These are phyloP conservation scores for Myotis yumanensis DNA, from an alignment of 2,113 vertebrate genomes.

Conservation along the genomic window DNA sequence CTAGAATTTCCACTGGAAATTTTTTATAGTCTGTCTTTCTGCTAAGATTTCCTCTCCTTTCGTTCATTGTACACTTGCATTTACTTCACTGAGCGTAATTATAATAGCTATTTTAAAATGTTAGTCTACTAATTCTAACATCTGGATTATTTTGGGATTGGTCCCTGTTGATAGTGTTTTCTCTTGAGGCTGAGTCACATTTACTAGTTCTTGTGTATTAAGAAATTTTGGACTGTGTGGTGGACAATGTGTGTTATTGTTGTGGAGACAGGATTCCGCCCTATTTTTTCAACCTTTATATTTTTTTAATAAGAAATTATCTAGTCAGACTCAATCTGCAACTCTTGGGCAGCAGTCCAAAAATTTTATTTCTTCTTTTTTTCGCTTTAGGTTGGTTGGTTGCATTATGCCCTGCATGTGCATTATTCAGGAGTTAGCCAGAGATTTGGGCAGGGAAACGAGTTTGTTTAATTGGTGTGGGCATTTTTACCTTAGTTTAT, in stretches of 20 bases:
- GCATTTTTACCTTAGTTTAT: constrained; percentile 29
- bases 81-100: neutral
- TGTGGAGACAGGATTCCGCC: neutral
- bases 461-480: neutral
- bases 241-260: neutral
- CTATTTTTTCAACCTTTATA: neutral
- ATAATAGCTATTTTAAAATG: neutral
- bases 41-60: neutral
- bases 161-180: neutral
- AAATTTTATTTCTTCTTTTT: neutral
- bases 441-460: neutral
- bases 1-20: neutral
- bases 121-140: neutral
- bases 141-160: neutral
- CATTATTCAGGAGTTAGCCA: neutral
- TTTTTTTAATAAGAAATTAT: constrained; percentile 5
- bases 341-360: neutral
- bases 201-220: neutral
- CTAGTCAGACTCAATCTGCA: neutral
- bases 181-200: neutral
- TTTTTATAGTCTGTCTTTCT: neutral
- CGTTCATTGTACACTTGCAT: neutral
- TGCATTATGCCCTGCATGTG: neutral
- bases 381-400: neutral
- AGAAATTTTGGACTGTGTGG: neutral